phyloP scores from a whole-genome alignment of 2,888 invertebrate species.

The Epistrophe grossulariae region DNA sequence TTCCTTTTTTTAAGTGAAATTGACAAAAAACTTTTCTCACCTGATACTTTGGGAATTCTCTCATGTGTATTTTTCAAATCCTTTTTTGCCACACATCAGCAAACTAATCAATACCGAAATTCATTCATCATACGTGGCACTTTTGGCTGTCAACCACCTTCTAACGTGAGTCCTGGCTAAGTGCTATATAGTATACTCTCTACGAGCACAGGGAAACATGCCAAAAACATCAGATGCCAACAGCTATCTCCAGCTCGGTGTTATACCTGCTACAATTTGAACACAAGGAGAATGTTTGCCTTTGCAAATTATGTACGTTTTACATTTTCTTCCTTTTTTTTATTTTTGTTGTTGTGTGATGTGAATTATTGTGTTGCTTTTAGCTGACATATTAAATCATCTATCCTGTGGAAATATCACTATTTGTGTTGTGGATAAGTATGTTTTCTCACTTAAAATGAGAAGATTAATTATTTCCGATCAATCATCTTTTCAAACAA shows the following conservation, averaged over 20 bases:
- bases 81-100: constrained; percentile 39
- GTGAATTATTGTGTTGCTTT: constrained; percentile 17
- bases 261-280: constrained; percentile 39
- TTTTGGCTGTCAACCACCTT: constrained; percentile 63
- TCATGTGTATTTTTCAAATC: constrained; percentile 36
- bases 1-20: constrained; percentile 34
- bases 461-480: constrained; percentile 66
- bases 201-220: constrained; percentile 46
- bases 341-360: neutral
- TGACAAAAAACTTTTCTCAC: constrained; percentile 51
- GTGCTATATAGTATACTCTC: constrained; percentile 10
- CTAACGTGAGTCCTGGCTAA: constrained; percentile 31
- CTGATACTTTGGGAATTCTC: constrained; percentile 36
- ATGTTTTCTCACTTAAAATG: constrained; percentile 18
- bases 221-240: constrained; percentile 45
- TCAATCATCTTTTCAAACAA: constrained; percentile 59
- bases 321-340: constrained; percentile 7
- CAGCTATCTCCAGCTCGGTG: constrained; percentile 5
- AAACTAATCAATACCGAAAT: constrained; percentile 68
- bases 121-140: constrained; percentile 66
- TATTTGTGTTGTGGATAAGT: constrained; percentile 18
- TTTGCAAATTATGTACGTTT: constrained; percentile 49
- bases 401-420: constrained; percentile 23
- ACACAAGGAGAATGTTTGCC: constrained; percentile 39
- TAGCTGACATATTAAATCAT: constrained; percentile 18